Conservation (phyloP, 2,797 vertebrate genomes). For the Poeciliopsis gracilis region DNA sequence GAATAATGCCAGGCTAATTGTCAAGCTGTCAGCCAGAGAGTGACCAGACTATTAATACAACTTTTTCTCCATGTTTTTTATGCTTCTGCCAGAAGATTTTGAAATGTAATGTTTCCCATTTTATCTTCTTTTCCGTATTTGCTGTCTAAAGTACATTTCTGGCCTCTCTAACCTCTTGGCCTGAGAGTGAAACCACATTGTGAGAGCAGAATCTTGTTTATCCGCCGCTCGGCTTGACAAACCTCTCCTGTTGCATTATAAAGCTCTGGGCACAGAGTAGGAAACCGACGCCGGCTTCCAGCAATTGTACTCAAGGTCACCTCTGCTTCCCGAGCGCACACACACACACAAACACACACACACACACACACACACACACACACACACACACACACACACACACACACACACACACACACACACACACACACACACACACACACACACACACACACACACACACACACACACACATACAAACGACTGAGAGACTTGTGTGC, state of each 20-base stretch:
- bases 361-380: background rate
- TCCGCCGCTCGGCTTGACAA: constrained; percentile 32
- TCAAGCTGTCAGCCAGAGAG: constrained; percentile 46
- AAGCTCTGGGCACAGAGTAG: constrained; percentile 33
- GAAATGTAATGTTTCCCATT: background rate
- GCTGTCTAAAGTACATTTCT: background rate
- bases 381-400: too few species aligned
- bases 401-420: background rate
- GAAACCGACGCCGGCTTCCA: constrained; percentile 50
- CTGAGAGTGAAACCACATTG: constrained; percentile 26
- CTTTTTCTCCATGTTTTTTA: background rate
- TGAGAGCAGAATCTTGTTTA: constrained; percentile 34
- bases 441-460: too few species aligned
- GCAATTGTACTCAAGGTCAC: constrained; percentile 61
- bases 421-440: background rate
- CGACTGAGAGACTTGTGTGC: constrained; percentile 30
- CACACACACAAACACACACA: background rate
- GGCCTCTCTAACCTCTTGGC: constrained; percentile 15
- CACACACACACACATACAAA: background rate
- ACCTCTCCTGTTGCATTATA: constrained; percentile 47
- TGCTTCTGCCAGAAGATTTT: background rate
- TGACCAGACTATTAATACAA: constrained; percentile 64
- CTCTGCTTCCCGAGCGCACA: constrained; percentile 41
- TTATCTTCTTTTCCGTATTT: background rate
- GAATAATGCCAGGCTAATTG: constrained; percentile 70